Evolutionary conservation across 2,113 vertebrate species (phyloP).

Genomic region (Xiphophorus couchianus): DNA sequence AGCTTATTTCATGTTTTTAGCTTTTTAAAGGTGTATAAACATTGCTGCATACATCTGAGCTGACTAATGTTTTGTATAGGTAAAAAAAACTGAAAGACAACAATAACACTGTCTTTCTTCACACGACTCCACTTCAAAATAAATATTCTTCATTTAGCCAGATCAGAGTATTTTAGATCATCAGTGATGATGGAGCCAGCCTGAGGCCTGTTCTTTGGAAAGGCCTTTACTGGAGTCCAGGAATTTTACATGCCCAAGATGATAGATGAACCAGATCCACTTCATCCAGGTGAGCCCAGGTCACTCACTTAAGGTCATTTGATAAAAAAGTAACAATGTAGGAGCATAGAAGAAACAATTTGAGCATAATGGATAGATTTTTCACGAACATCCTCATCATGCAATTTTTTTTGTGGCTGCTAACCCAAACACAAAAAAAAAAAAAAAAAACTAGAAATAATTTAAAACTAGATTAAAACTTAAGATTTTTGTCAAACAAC

Average conservation of each 20-base stretch:
- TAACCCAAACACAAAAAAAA: too few relatives aligned
- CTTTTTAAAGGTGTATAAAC: neutral
- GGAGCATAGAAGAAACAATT: too few relatives aligned
- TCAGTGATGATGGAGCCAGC: constrained; percentile 70
- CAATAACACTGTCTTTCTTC: constrained; percentile 6
- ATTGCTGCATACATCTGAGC: neutral
- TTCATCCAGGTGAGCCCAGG: neutral
- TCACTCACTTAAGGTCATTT: neutral
- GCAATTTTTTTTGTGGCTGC: too few relatives aligned
- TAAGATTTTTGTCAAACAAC: too few relatives aligned
- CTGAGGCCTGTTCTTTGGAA: constrained; percentile 53
- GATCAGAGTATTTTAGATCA: constrained; percentile 50
- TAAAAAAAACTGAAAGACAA: neutral
- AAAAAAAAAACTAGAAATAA: too few relatives aligned
- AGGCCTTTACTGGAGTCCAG: constrained; percentile 51
- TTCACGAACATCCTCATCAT: too few relatives aligned
- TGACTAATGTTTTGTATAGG: neutral
- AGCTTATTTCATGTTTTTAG: neutral
- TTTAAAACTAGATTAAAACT: neutral
- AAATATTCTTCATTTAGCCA: constrained; percentile 18
- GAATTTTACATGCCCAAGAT: constrained; percentile 40
- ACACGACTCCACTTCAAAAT: constrained; percentile 22
- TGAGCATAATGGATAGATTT: too few relatives aligned
- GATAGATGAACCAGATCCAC: constrained; percentile 32
- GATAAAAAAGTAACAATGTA: too few relatives aligned